Percentiles rank a stretch among this genome's conserved stretches.
These are phyloP conservation scores for Aporophyla nigra DNA, from an alignment of 2,888 invertebrate genomes.

Conservation along the genomic window DNA sequence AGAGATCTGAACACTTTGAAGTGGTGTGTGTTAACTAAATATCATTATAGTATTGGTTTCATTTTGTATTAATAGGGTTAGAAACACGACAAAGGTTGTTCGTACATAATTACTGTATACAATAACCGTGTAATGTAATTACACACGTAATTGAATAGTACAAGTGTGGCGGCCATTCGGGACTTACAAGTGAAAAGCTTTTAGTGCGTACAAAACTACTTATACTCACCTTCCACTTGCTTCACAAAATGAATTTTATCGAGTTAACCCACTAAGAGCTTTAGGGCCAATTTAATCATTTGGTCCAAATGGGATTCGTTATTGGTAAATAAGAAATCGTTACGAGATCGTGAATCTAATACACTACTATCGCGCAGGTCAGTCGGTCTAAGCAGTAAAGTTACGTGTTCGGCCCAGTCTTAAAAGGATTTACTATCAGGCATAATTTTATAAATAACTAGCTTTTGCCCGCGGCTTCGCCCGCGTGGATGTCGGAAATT, in stretches of 20 bases:
- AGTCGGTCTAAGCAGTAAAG: background rate
- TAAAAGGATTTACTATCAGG: background rate
- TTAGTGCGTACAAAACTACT: slow-evolving; percentile 82
- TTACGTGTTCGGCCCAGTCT: too few relatives aligned
- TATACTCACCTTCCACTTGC: slow-evolving; percentile 75
- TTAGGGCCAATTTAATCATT: slow-evolving; percentile 78
- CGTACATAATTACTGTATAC: slow-evolving; percentile 46
- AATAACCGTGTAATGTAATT: slow-evolving; percentile 71
- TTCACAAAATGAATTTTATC: slow-evolving; percentile 81
- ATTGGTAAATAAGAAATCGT: slow-evolving; percentile 57
- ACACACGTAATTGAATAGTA: slow-evolving; percentile 75
- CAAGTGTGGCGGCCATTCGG: slow-evolving; percentile 74
- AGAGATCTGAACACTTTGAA: slow-evolving; percentile 20
- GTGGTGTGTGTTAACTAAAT: slow-evolving; percentile 20
- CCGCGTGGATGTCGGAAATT: too few relatives aligned
- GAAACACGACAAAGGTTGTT: slow-evolving; percentile 21
- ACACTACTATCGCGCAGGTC: slow-evolving; percentile 8
- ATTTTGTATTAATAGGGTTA: slow-evolving; percentile 24
- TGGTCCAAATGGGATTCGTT: slow-evolving; percentile 72
- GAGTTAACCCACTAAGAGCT: slow-evolving; percentile 79
- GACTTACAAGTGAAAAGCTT: slow-evolving; percentile 77
- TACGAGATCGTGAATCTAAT: slow-evolving; percentile 29
- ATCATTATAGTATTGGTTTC: slow-evolving; percentile 31
- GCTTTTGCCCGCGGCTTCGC: too few relatives aligned
- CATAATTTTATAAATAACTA: background rate